Percentiles rank a stretch among this genome's conserved stretches.
Conservation (phyloP, 2,797 vertebrate species). For the Onychomys leucogaster region DNA sequence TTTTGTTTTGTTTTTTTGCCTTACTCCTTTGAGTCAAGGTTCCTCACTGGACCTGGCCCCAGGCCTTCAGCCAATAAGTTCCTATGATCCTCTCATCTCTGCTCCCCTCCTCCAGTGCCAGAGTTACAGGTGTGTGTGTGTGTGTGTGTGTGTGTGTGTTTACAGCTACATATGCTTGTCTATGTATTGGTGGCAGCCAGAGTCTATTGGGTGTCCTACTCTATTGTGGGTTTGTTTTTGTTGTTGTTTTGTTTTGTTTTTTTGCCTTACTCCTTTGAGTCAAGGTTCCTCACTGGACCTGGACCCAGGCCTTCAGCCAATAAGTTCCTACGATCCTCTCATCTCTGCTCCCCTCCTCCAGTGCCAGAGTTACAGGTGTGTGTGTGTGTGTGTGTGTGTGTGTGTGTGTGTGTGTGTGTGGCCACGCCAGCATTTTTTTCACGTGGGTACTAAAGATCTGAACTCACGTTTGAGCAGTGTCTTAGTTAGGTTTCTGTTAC, state of each 20-base stretch:
- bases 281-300: not conserved
- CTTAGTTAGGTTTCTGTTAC: not conserved
- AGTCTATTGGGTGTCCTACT: not conserved
- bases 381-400: fast-evolving
- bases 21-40: not conserved
- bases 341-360: not conserved
- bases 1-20: not conserved
- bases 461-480: not conserved
- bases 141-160: too few relatives aligned
- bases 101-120: not conserved
- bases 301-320: not conserved
- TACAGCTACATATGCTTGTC: not conserved
- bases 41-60: not conserved
- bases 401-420: too few relatives aligned
- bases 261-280: not conserved
- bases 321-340: not conserved
- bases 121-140: not conserved
- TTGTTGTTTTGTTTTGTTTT: not conserved
- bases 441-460: not conserved
- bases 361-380: not conserved
- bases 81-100: not conserved
- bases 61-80: not conserved
- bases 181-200: too few relatives aligned
- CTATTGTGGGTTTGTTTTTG: not conserved
- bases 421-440: not conserved